Evolutionary conservation across 2,113 vertebrate genomes (phyloP).

Genomic region (Chloebia gouldiae): DNA sequence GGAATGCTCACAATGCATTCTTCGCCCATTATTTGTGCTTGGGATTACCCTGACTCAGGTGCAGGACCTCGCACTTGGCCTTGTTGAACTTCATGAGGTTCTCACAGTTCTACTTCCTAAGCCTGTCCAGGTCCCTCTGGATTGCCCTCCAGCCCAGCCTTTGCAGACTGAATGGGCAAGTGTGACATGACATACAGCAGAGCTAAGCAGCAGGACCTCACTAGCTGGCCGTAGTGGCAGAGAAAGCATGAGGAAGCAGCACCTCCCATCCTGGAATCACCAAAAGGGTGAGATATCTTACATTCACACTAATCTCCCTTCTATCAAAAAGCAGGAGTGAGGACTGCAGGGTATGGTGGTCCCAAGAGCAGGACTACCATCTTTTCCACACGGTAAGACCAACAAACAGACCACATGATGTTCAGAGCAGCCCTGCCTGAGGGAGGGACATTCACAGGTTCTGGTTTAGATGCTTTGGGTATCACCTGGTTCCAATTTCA

Average conservation of each 20-base stretch:
- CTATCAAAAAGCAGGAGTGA: not conserved
- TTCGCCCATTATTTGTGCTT: not conserved
- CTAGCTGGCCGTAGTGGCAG: rapidly evolving
- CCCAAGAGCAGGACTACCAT: not conserved
- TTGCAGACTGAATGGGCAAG: not conserved
- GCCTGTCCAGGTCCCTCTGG: not conserved
- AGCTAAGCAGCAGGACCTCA: not conserved
- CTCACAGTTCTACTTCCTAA: not conserved
- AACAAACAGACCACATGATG: rapidly evolving
- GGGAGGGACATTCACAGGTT: not conserved
- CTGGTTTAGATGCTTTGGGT: not conserved
- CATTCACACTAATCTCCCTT: not conserved
- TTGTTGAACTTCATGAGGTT: not conserved
- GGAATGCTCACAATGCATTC: not conserved
- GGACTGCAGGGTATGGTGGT: not conserved
- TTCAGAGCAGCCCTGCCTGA: not conserved
- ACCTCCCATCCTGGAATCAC: not conserved
- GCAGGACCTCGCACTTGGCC: not conserved
- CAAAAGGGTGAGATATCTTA: not conserved
- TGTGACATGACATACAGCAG: rapidly evolving
- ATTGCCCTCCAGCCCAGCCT: not conserved
- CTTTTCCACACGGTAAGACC: not conserved
- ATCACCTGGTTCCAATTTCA: not conserved
- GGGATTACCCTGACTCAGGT: not conserved
- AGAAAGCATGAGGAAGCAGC: rapidly evolving